A percentile compares a stretch with the other conserved stretches of the same genome.
Evolutionary conservation across 2,113 vertebrate genomes (phyloP).

Genomic region (Alectura lathami): DNA sequence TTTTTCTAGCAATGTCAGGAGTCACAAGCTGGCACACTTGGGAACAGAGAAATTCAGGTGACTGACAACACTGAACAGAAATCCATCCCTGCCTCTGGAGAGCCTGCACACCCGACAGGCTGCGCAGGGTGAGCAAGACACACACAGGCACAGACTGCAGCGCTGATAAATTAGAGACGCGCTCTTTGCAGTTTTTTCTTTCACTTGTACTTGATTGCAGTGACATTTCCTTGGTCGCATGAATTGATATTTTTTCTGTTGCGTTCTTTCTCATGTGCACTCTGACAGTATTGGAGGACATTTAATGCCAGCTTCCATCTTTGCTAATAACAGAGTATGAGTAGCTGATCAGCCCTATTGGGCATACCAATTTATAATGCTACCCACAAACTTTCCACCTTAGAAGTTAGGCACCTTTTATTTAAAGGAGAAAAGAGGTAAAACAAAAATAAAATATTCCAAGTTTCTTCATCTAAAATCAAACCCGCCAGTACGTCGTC

Average conservation of each 20-base stretch:
- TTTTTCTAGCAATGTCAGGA: slow-evolving; percentile 10
- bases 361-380: neutral
- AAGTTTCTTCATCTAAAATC: neutral
- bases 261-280: neutral
- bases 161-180: neutral
- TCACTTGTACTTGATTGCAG: neutral
- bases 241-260: neutral
- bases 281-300: neutral
- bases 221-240: neutral
- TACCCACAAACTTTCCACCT: neutral
- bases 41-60: slow-evolving; percentile 20
- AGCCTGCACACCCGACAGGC: neutral
- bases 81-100: neutral
- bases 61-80: neutral
- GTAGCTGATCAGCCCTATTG: neutral
- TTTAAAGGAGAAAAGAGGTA: slow-evolving; percentile 7
- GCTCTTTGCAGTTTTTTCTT: neutral
- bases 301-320: neutral
- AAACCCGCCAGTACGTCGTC: neutral
- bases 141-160: neutral
- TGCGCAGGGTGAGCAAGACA: neutral
- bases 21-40: neutral
- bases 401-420: neutral
- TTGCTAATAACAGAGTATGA: neutral
- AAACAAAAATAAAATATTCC: neutral